Evolutionary conservation across 2,888 invertebrate genomes (phyloP).

Genomic region (Argyresthia albistria): DNA sequence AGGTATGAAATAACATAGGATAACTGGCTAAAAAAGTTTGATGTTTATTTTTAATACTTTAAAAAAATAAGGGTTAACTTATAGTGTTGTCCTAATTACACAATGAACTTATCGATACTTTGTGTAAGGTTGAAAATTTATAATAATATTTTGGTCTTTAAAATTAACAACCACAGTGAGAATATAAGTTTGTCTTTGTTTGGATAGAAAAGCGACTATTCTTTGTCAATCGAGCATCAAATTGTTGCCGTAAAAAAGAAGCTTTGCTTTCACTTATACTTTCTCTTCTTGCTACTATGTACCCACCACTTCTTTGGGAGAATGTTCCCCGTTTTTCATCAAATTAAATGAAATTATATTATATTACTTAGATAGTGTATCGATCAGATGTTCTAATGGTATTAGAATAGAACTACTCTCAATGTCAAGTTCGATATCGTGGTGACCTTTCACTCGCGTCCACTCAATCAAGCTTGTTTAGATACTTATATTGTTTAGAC

Average conservation of each 20-base stretch:
- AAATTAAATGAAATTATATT: too few species aligned
- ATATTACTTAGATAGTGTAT: too few species aligned
- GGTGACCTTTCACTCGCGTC: not conserved
- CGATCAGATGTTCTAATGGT: too few species aligned
- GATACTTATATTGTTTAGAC: not conserved
- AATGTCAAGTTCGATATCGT: not conserved
- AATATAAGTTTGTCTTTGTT: too few species aligned
- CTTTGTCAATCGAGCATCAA: constrained; percentile 6
- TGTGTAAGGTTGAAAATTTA: too few species aligned
- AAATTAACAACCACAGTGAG: too few species aligned
- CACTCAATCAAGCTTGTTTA: not conserved
- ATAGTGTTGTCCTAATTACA: not conserved
- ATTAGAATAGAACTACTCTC: too few species aligned
- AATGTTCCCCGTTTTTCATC: not conserved
- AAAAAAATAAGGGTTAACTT: constrained; percentile 1
- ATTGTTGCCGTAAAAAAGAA: not conserved
- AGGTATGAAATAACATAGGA: too few species aligned
- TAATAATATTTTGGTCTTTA: too few species aligned
- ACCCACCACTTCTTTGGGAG: not conserved
- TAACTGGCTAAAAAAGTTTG: too few species aligned
- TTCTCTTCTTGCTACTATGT: not conserved
- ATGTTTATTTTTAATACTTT: too few species aligned
- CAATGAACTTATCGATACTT: too few species aligned
- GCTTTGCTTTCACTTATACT: constrained; percentile 2
- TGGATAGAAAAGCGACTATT: not conserved